Percentiles rank a stretch among this genome's conserved stretches.
These are phyloP conservation scores for Molossus alvarezi DNA, from an alignment of 2,797 vertebrate genomes.

Conservation along the genomic window DNA sequence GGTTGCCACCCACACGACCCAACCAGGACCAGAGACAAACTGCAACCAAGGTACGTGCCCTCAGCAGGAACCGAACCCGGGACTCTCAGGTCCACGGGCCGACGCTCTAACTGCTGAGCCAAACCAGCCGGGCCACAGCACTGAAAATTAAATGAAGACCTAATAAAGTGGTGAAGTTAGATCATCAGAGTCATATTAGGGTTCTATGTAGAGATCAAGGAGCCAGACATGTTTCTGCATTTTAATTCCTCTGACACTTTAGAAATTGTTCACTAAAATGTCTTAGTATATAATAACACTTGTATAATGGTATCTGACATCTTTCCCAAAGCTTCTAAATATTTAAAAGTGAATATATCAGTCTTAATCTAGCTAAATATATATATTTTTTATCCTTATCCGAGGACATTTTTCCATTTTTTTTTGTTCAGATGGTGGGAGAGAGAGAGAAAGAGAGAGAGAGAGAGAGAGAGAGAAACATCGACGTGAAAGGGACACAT, in stretches of 20 bases:
- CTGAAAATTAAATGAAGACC: slow-evolving; percentile 9
- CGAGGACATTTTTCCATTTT: too few relatives aligned
- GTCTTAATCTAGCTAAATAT: slow-evolving; percentile 7
- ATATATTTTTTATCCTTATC: too few relatives aligned
- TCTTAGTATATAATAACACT: background rate
- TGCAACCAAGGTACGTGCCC: too few relatives aligned
- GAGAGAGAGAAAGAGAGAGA: too few relatives aligned
- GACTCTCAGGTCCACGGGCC: too few relatives aligned
- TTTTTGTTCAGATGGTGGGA: too few relatives aligned
- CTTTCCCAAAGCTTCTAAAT: background rate
- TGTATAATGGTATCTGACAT: background rate
- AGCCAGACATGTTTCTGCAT: background rate
- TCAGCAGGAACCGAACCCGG: too few relatives aligned
- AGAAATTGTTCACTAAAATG: background rate
- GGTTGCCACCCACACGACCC: too few relatives aligned
- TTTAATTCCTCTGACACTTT: slow-evolving; percentile 4
- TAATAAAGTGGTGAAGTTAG: background rate
- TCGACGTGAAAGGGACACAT: too few relatives aligned
- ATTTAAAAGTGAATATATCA: slow-evolving; percentile 29
- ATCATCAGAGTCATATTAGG: background rate
- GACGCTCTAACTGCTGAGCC: too few relatives aligned
- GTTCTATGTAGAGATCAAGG: background rate
- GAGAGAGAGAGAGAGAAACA: too few relatives aligned
- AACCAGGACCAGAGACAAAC: too few relatives aligned
- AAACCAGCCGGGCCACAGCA: background rate